Evolutionary conservation across 2,113 vertebrate genomes (phyloP).

Genomic region (Anarhynchus alexandrinus): DNA sequence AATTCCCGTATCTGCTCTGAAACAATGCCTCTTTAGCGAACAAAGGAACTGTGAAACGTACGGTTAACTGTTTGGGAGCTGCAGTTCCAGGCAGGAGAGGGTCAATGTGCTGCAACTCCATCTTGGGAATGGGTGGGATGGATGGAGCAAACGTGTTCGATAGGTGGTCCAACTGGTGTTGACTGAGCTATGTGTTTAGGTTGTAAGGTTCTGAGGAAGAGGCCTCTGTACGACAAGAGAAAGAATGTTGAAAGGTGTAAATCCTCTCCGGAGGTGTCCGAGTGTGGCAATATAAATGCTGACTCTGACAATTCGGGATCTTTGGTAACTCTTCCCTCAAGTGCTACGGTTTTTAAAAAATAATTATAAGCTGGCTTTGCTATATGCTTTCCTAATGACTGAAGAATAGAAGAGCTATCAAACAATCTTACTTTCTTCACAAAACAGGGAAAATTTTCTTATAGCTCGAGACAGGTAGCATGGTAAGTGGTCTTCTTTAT

Average conservation of each 20-base stretch:
- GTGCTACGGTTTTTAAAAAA: not conserved
- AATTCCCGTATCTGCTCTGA: not conserved
- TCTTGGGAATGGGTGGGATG: not conserved
- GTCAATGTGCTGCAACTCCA: not conserved
- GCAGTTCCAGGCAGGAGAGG: not conserved
- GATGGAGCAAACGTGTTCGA: no score
- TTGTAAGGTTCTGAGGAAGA: not conserved
- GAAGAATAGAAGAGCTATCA: not conserved
- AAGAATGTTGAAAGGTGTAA: not conserved
- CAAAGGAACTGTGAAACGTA: not conserved
- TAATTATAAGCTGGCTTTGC: not conserved
- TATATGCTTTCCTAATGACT: not conserved
- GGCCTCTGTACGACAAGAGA: not conserved
- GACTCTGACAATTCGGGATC: not conserved
- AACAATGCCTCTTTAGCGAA: not conserved
- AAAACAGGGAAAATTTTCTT: not conserved
- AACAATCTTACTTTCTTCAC: not conserved
- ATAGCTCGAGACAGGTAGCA: not conserved
- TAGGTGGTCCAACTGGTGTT: not conserved
- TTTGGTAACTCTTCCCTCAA: not conserved
- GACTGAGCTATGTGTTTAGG: not conserved
- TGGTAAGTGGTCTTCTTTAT: not conserved
- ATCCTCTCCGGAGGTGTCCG: not conserved
- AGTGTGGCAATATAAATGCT: not conserved
- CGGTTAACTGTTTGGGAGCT: not conserved